Conservation (phyloP, 2,113 vertebrate genomes). For the Heterotilapia buettikoferi region DNA sequence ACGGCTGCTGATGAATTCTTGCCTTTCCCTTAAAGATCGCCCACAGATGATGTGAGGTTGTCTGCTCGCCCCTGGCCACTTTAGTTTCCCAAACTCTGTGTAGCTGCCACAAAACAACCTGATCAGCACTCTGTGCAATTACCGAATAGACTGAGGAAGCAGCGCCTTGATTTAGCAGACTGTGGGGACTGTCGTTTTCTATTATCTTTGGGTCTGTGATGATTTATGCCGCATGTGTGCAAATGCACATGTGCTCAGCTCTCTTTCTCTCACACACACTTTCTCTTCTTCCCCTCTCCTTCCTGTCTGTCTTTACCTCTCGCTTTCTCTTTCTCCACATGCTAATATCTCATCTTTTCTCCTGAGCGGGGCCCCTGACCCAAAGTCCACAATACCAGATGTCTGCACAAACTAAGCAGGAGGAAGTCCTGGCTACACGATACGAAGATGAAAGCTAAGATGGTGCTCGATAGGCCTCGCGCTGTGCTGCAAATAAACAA, state of each 20-base stretch:
- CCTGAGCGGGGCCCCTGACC: constrained; percentile 27
- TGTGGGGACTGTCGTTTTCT: constrained; percentile 58
- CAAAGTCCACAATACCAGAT: constrained; percentile 61
- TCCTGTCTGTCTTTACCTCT: constrained; percentile 32
- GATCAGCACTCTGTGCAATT: constrained; percentile 66
- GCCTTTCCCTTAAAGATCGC: neutral
- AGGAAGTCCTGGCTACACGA: constrained; percentile 41
- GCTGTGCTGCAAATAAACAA: constrained; percentile 46
- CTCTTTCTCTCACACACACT: constrained; percentile 27
- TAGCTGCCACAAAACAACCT: constrained; percentile 42
- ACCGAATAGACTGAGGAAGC: constrained; percentile 52
- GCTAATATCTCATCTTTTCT: constrained; percentile 54
- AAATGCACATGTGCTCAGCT: neutral
- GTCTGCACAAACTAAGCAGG: constrained; percentile 38
- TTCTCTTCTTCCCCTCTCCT: constrained; percentile 32
- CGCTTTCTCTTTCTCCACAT: constrained; percentile 30
- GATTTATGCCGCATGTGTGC: constrained; percentile 55
- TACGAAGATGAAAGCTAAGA: constrained; percentile 59
- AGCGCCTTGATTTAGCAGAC: constrained; percentile 63
- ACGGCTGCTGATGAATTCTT: neutral
- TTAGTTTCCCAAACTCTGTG: constrained; percentile 26
- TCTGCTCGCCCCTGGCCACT: constrained; percentile 18
- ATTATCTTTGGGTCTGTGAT: constrained; percentile 59
- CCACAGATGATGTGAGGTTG: neutral
- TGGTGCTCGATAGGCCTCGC: constrained; percentile 35